Evolutionary conservation across 2,888 invertebrate species (phyloP).

Genomic region (Toxonevra muliebris): DNA sequence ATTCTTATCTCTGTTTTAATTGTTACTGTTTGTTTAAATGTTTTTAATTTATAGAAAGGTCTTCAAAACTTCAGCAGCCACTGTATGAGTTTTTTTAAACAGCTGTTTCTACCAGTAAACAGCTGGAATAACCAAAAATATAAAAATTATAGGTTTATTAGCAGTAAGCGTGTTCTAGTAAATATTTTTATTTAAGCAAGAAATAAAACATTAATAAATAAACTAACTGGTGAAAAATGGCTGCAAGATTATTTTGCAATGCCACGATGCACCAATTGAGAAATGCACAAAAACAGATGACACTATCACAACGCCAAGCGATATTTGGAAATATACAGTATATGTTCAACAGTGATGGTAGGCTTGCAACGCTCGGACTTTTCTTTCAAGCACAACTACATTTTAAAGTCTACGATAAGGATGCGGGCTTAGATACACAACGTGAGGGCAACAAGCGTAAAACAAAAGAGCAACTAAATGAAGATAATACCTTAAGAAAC

Average conservation of each 20-base stretch:
- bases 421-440: constrained; percentile 48
- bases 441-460: constrained; percentile 42
- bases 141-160: too few relatives aligned
- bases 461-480: neutral
- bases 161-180: too few relatives aligned
- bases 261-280: neutral
- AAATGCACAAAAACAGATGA: neutral
- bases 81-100: too few relatives aligned
- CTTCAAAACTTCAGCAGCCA: too few relatives aligned
- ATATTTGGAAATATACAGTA: neutral
- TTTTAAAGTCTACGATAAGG: constrained; percentile 52
- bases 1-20: too few relatives aligned
- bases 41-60: too few relatives aligned
- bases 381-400: constrained; percentile 39
- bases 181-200: too few relatives aligned
- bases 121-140: too few relatives aligned
- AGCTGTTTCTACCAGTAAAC: too few relatives aligned
- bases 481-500: too few relatives aligned
- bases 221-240: neutral
- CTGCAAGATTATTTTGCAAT: neutral
- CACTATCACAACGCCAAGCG: neutral
- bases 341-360: neutral
- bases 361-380: neutral
- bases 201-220: too few relatives aligned
- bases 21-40: too few relatives aligned